Evolutionary conservation across 2,888 invertebrate species (phyloP), one percentile per base, ranked within the genome.

Genomic region (Tetropium fuscum): DNA sequence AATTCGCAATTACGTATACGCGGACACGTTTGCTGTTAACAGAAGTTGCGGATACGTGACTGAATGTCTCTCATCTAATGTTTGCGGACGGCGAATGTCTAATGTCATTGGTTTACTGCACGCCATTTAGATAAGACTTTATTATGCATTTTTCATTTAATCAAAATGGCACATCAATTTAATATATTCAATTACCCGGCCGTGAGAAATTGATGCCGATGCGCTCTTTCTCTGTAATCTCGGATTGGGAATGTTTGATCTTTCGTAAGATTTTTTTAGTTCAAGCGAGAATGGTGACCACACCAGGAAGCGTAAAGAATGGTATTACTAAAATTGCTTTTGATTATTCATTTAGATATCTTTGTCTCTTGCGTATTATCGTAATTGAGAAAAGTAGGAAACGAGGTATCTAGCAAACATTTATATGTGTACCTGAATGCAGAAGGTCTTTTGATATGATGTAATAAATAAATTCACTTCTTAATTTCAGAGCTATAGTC

Each of bases 1-100:
- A 75, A 72, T 75, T 67, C 66, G 65, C 70, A 73, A 75, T 74
- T 75, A 74, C 64, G 66, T 74, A 74, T 72, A 71, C 72, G 67
- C 65, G 66, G 63, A 70, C 74, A 74, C 72, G 75, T 74, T 58
- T 69, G 66, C 68, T 71, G 72, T 73, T 74, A 74, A 74, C 73
- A 70, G 70, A 70, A 71, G 71, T 72, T 66, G 58, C 53, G 47
- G 25, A 55, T 59, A 70, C 71, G 70, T 70, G 71, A 72, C 68
- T 64, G 69, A 70, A 71, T 71, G 71, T 65, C 53, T 68, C 54
- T 64, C 64, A 54, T 58, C 63, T 60, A 63, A 63, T 54, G 58
- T 58, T 59, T 62, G 54, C 34, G 53, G 45, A 34, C 49, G 45
- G 63, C 63, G 56, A 64, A 63, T 60, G 64, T 62, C 67, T 69